Percentiles rank a stretch among this genome's conserved stretches.
Evolutionary conservation across 2,888 invertebrate genomes (phyloP).

Genomic region (Acleris sparsana): DNA sequence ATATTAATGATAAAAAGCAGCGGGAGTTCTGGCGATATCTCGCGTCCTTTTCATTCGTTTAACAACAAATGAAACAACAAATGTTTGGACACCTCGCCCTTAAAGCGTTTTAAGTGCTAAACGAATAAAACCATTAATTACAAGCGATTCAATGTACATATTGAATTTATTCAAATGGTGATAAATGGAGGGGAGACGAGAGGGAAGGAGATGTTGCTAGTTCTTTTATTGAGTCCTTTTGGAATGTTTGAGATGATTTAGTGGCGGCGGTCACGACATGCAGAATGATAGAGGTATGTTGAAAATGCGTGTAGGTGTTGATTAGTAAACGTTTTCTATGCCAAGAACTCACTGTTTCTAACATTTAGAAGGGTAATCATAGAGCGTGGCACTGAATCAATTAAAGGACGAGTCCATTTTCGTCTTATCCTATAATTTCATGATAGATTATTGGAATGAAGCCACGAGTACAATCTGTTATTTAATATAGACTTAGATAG

Average conservation of each 20-base stretch:
- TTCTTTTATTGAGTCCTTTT: constrained; percentile 46
- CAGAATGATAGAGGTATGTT: constrained; percentile 22
- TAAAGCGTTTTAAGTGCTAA: constrained; percentile 82
- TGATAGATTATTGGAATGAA: no score
- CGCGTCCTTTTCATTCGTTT: constrained; percentile 53
- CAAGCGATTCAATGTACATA: constrained; percentile 83
- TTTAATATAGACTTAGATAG: no score
- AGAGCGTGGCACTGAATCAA: no score
- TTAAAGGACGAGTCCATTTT: no score
- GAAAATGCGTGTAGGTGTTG: not conserved
- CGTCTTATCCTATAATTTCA: no score
- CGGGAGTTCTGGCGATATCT: constrained; percentile 69
- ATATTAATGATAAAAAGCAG: constrained; percentile 82
- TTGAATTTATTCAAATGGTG: constrained; percentile 84
- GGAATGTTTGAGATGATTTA: constrained; percentile 65
- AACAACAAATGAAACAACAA: constrained; percentile 53
- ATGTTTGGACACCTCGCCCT: constrained; percentile 82
- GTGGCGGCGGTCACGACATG: constrained; percentile 52
- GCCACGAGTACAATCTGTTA: no score
- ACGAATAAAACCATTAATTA: constrained; percentile 84
- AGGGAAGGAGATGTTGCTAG: constrained; percentile 62
- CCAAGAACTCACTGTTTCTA: no score
- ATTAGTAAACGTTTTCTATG: no score
- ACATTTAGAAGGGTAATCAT: no score
- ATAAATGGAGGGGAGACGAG: constrained; percentile 78